phyloP scores from a whole-genome alignment of 2,888 invertebrate species.

The Physocephala rufipes region DNA sequence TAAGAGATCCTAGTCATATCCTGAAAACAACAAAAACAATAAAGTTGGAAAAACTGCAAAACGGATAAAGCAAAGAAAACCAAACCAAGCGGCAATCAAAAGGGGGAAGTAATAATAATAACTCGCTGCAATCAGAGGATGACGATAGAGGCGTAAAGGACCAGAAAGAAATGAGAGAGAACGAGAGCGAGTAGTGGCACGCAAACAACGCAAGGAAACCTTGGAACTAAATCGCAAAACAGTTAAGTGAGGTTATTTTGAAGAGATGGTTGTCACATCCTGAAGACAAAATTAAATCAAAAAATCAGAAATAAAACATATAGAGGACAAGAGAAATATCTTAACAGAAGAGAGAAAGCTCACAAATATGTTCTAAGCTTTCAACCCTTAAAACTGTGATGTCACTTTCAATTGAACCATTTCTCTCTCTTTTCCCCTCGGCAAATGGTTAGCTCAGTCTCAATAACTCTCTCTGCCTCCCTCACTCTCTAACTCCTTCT shows the following conservation, averaged over 20 bases:
- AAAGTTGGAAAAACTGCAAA: too few relatives aligned
- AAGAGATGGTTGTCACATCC: background rate
- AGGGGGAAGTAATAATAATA: too few relatives aligned
- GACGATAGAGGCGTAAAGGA: constrained; percentile 36
- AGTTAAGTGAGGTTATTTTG: background rate
- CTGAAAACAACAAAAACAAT: too few relatives aligned
- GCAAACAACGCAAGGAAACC: background rate
- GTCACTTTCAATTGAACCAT: background rate
- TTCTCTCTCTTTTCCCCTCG: too few relatives aligned
- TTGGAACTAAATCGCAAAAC: background rate
- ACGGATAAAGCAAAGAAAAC: too few relatives aligned
- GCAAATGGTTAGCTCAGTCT: too few relatives aligned
- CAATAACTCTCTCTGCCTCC: too few relatives aligned
- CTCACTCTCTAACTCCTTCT: too few relatives aligned
- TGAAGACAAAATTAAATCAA: background rate
- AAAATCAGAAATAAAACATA: background rate
- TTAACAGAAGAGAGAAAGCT: background rate
- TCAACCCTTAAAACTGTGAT: background rate
- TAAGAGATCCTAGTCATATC: too few relatives aligned
- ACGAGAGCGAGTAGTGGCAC: background rate
- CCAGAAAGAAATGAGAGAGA: constrained; percentile 30
- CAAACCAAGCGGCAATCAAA: too few relatives aligned
- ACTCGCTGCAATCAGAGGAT: background rate
- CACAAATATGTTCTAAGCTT: background rate
- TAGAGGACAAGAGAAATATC: background rate